Evolutionary conservation across 2,797 vertebrate species (phyloP), one percentile per base, ranked within the genome.

Genomic region (Pipistrellus pipistrellus): DNA sequence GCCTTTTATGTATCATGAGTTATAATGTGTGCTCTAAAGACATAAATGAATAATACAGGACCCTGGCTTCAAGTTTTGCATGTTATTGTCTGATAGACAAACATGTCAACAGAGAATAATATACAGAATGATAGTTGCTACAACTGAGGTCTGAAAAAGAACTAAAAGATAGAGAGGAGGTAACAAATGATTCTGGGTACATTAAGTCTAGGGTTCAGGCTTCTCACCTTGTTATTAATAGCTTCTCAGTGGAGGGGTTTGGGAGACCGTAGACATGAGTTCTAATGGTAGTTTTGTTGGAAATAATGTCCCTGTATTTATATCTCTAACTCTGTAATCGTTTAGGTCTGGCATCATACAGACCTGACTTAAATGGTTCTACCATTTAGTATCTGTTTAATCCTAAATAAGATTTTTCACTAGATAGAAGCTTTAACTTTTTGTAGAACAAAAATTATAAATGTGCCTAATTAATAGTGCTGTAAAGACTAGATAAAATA

Each of bases 1-100:
- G 41, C 0, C 17, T 64, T 66, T 15, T 73, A 62, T 51, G 35
- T 35, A 84, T 81, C 66, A 77, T 27, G 44, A 14, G 15, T 7
- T 81, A 32, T 13, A 4, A 21, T 85, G 41, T 11, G 23, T 85
- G 30, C 3, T 91, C 7, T n/a, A 12, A 87, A 85, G 76, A 23
- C 55, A 84, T 32, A 90, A 48, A 57, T 85, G 59, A 92, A 80
- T 81, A 87, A 81, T 15, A 80, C 0, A 86, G 72, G 17, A 69
- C 59, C 17, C n/a, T 35, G 18, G 25, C 53, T 23, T 86, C 78
- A 93, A 64, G 51, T 85, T 88, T 46, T 71, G 9, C 6, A 51
- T 9, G n/a, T 48, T 38, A 23, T 73, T 78, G 35, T 59, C n/a
- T 71, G 41, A 13, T 25, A 82, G 25, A 77, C 13, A 95, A 92